Conservation (phyloP, 2,888 invertebrate genomes). For the Steinernema scapterisci region DNA sequence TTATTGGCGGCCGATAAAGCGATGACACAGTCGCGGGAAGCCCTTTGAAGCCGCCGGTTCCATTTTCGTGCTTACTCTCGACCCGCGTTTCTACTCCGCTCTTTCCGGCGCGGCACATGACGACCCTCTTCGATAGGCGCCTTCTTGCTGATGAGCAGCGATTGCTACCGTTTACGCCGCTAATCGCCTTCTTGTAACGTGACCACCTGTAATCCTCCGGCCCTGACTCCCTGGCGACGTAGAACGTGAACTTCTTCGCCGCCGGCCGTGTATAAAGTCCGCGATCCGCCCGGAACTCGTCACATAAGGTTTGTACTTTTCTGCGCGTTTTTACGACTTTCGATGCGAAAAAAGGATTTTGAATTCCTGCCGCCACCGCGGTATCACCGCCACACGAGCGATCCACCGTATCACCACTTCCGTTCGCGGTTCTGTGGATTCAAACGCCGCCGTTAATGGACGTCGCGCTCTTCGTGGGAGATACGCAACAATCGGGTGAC, state of each 20-base stretch:
- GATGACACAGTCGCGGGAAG: slow-evolving; percentile 29
- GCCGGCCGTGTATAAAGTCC: too few relatives aligned
- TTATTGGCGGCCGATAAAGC: slow-evolving; percentile 20
- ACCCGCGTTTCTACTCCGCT: not conserved
- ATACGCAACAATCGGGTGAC: too few relatives aligned
- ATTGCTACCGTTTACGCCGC: not conserved
- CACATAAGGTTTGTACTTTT: too few relatives aligned
- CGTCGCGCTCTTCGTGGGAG: too few relatives aligned
- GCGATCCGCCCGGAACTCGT: too few relatives aligned
- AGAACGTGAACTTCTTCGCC: not conserved
- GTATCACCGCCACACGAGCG: too few relatives aligned
- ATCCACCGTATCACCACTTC: too few relatives aligned
- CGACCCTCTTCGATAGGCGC: not conserved
- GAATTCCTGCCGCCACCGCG: too few relatives aligned
- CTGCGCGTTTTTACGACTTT: too few relatives aligned
- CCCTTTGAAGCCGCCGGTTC: slow-evolving; percentile 8
- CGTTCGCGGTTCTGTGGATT: too few relatives aligned
- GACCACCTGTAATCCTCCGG: not conserved
- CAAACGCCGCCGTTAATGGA: too few relatives aligned
- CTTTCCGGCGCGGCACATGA: not conserved
- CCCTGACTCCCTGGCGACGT: not conserved
- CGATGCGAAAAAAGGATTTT: too few relatives aligned
- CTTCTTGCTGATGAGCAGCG: not conserved
- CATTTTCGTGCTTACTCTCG: not conserved
- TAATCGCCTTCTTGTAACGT: slow-evolving; percentile 1